These are phyloP conservation scores for Amphiprion clarkii DNA, from an alignment of 2,797 vertebrate genomes.

Conservation along the genomic window DNA sequence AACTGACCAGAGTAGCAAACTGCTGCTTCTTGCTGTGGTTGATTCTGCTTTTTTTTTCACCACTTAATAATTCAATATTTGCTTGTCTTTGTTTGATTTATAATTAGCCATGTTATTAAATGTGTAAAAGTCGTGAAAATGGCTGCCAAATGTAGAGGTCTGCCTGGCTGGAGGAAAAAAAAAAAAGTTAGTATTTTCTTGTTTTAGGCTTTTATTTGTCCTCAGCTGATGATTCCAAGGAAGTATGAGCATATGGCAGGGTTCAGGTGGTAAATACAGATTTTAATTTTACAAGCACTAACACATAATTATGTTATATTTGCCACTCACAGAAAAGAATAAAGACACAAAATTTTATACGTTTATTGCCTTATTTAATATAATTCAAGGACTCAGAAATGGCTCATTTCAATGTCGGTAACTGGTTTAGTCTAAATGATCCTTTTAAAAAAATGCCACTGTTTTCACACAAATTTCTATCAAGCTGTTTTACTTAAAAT, in stretches of 20 bases:
- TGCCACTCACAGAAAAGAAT: too few species aligned
- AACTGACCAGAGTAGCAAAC: neutral
- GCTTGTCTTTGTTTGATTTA: neutral
- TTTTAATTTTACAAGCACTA: too few species aligned
- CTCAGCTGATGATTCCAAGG: neutral
- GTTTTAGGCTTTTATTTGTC: neutral
- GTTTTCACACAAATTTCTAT: neutral
- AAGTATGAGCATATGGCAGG: neutral
- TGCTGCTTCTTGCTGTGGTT: neutral
- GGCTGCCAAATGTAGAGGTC: slow-evolving; percentile 3
- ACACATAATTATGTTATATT: too few species aligned
- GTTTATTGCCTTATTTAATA: too few species aligned
- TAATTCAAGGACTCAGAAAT: neutral
- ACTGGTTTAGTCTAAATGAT: neutral
- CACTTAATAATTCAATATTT: neutral
- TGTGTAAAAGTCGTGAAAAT: neutral
- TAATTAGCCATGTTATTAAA: neutral
- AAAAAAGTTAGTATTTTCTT: neutral
- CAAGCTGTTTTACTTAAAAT: neutral
- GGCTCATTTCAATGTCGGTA: neutral
- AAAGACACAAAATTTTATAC: too few species aligned
- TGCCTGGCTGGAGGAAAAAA: neutral
- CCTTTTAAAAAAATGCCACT: neutral
- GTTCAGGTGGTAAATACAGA: neutral
- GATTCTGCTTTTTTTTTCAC: neutral